Evolutionary conservation across 2,797 vertebrate genomes (phyloP).

Genomic region (Fistularia commersonii): DNA sequence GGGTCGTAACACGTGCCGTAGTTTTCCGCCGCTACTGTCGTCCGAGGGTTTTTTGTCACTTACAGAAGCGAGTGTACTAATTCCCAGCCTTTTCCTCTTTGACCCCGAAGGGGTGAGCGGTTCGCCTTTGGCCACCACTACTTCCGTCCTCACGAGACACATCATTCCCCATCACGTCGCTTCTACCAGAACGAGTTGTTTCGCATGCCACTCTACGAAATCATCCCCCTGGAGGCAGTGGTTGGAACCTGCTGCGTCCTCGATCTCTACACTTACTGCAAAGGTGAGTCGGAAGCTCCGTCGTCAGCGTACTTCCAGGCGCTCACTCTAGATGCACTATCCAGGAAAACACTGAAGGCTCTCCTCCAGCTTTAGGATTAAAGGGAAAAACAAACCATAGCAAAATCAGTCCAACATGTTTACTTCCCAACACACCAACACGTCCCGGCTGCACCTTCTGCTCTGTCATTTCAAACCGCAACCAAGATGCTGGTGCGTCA

Average conservation of each 20-base stretch:
- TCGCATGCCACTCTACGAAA: constrained; percentile 95
- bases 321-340: background rate
- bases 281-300: constrained; percentile 73
- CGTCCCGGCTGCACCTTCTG: no score
- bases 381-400: no score
- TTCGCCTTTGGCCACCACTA: constrained; percentile 99
- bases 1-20: no score
- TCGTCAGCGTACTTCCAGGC: no score
- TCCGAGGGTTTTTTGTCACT: background rate
- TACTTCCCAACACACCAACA: no score
- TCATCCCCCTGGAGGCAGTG: constrained; percentile 95
- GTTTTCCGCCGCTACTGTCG: no score
- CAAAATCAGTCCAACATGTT: no score
- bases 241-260: constrained; percentile 95
- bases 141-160: constrained; percentile 97
- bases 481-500: no score
- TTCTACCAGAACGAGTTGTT: constrained; percentile 99
- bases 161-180: constrained; percentile 81
- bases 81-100: background rate
- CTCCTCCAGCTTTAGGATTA: no score
- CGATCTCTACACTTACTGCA: constrained; percentile 96
- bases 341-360: no score
- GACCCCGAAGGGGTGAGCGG: constrained; percentile 83
- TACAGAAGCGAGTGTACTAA: background rate
- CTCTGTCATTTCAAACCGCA: no score